These are phyloP conservation scores for Trachymyrmex cornetzi DNA, from an alignment of 1,140 invertebrate genomes.

Conservation along the genomic window DNA sequence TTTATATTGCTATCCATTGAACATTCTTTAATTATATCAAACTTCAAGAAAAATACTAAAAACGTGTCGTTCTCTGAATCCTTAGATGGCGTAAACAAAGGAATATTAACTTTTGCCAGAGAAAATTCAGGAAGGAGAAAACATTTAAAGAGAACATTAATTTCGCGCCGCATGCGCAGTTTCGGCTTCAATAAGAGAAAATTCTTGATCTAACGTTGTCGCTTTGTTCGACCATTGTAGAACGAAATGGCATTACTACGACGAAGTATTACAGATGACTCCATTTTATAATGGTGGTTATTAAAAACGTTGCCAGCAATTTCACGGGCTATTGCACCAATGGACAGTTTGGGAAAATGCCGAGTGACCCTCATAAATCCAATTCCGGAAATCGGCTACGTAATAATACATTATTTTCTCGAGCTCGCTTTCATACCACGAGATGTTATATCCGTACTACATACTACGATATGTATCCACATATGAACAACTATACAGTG, in stretches of 20 bases:
- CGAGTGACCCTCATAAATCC: slow-evolving; percentile 10
- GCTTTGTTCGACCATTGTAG: neutral
- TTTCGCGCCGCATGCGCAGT: neutral
- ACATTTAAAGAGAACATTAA: slow-evolving; percentile 27
- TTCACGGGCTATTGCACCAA: slow-evolving; percentile 69
- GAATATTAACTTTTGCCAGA: neutral
- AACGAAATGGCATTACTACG: slow-evolving; percentile 17
- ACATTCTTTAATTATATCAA: neutral
- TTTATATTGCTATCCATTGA: neutral
- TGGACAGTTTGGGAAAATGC: slow-evolving; percentile 59
- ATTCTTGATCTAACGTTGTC: neutral
- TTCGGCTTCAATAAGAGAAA: neutral
- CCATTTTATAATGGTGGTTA: slow-evolving; percentile 64
- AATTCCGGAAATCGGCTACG: slow-evolving; percentile 53
- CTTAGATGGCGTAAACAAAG: neutral
- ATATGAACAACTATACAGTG: neutral
- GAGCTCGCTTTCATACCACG: neutral
- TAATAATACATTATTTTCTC: slow-evolving; percentile 46
- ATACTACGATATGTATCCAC: neutral
- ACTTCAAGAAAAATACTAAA: neutral
- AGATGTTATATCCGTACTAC: neutral
- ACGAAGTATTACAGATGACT: slow-evolving; percentile 60
- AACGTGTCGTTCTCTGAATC: neutral
- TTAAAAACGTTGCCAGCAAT: slow-evolving; percentile 72
- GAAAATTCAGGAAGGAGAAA: neutral